Evolutionary conservation across 2,888 invertebrate species (phyloP).

Genomic region (Macrosiphum euphorbiae): DNA sequence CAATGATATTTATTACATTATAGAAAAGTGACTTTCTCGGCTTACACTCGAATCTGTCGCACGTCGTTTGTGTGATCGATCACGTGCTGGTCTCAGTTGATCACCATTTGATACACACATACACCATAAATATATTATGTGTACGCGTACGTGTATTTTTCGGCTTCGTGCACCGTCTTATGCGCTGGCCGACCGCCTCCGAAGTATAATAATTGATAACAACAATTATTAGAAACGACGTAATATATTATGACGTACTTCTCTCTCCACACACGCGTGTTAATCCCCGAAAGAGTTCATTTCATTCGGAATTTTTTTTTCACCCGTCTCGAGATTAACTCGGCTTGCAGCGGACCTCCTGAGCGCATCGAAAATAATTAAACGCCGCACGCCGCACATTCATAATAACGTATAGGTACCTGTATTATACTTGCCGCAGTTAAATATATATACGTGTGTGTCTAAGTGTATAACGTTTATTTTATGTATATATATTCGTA

Average conservation of each 20-base stretch:
- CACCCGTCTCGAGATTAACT: neutral
- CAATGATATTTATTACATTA: no score
- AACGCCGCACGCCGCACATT: neutral
- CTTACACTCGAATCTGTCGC: neutral
- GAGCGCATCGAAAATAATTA: conserved; percentile 50
- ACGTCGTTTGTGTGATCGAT: no score
- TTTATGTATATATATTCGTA: neutral
- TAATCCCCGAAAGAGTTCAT: neutral
- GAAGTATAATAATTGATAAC: no score
- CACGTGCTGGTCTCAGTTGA: neutral
- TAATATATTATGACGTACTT: neutral
- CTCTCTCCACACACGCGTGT: neutral
- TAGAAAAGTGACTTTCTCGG: neutral
- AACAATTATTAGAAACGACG: no score
- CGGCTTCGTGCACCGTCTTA: no score
- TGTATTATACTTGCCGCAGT: neutral
- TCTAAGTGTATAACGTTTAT: neutral
- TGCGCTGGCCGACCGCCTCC: no score
- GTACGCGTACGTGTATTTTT: neutral
- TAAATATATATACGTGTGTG: neutral
- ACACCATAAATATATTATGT: no score
- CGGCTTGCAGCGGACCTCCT: conserved; percentile 7
- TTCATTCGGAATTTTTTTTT: neutral
- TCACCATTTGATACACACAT: neutral
- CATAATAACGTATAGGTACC: neutral